phyloP scores from a whole-genome alignment of 2,113 vertebrate genomes.

The Grantiella picta region DNA sequence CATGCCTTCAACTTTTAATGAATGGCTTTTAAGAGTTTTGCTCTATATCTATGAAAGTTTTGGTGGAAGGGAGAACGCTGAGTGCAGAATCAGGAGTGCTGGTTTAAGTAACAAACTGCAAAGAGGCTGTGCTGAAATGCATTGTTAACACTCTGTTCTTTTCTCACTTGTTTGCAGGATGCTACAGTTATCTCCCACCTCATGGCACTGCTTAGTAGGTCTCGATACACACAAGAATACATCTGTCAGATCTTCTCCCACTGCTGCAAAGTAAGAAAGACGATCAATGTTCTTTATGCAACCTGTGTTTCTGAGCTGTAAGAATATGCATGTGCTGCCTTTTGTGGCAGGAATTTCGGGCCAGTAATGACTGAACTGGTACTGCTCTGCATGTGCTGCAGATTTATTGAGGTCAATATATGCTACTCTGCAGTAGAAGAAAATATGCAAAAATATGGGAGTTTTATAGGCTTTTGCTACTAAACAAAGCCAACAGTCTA shows the following conservation, averaged over 20 bases:
- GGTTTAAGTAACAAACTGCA: not conserved
- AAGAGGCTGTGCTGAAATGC: not conserved
- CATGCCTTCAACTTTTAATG: accelerated
- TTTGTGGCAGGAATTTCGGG: not conserved
- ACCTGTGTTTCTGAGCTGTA: not conserved
- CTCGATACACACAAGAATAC: constrained; percentile 94
- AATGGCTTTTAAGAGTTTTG: not conserved
- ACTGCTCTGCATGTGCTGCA: not conserved
- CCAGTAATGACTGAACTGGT: not conserved
- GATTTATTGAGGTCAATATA: not conserved
- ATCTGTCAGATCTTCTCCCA: constrained; percentile 99
- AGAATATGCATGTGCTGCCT: not conserved
- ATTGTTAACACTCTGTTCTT: constrained; percentile 17
- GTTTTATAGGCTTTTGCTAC: not conserved
- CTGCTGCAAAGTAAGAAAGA: constrained; percentile 95
- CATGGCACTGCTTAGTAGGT: constrained; percentile 93
- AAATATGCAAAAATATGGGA: not conserved
- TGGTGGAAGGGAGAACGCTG: not conserved
- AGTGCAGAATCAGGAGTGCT: not conserved
- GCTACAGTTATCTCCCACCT: constrained; percentile 95
- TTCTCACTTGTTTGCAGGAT: constrained; percentile 77
- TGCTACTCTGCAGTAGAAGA: not conserved
- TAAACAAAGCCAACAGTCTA: not conserved
- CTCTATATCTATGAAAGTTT: not conserved
- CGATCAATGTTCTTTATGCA: not conserved